These are phyloP conservation scores for Aethes cnicana DNA, from an alignment of 2,888 invertebrate species.

Conservation along the genomic window DNA sequence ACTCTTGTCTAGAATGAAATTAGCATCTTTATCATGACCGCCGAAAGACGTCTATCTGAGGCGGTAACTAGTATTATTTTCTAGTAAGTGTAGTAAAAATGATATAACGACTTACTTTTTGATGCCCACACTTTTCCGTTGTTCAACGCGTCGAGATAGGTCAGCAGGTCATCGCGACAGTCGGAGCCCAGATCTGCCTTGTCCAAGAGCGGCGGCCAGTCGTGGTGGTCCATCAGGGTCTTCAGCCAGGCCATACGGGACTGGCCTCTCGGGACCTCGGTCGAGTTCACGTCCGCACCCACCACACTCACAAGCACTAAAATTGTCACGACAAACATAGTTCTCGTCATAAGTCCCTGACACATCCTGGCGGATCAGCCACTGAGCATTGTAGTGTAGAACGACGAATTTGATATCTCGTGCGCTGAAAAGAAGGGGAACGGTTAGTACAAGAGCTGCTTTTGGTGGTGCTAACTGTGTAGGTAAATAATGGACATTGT, in stretches of 20 bases:
- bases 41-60: too few species aligned
- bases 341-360: slow-evolving; percentile 41
- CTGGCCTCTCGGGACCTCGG: slow-evolving; percentile 38
- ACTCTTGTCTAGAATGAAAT: too few species aligned
- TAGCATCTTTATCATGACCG: too few species aligned
- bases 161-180: slow-evolving; percentile 82
- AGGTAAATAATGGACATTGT: too few species aligned
- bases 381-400: slow-evolving; percentile 6
- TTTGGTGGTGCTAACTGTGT: too few species aligned
- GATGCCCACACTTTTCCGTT: slow-evolving; percentile 89
- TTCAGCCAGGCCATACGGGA: slow-evolving; percentile 85
- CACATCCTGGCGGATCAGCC: slow-evolving; percentile 30
- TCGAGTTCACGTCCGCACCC: slow-evolving; percentile 60
- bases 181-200: slow-evolving; percentile 79
- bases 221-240: slow-evolving; percentile 85
- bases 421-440: slow-evolving; percentile 9
- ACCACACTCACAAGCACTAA: slow-evolving; percentile 71
- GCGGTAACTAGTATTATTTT: too few species aligned
- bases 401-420: not conserved
- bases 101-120: slow-evolving; percentile 85
- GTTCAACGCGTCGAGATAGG: slow-evolving; percentile 81
- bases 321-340: slow-evolving; percentile 57
- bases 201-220: slow-evolving; percentile 72
- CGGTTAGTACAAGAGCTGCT: not conserved
- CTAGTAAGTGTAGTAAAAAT: too few species aligned